Percentiles rank a stretch among this genome's conserved stretches.
Conservation (phyloP, 2,888 invertebrate genomes). For the Scaptomyza polygonia region DNA sequence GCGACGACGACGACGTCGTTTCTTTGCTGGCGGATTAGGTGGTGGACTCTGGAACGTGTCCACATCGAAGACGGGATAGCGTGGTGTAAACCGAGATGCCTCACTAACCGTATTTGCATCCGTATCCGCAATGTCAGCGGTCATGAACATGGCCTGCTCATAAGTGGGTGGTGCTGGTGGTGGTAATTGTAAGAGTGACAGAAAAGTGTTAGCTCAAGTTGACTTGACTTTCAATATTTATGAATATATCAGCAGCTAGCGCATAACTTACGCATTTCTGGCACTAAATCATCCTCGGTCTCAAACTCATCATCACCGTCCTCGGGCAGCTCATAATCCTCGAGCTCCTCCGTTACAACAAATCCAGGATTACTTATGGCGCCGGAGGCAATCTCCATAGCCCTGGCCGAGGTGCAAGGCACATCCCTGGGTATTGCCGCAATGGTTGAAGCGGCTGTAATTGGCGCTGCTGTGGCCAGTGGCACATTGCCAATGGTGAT, state of each 20-base stretch:
- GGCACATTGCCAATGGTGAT: slow-evolving; percentile 84
- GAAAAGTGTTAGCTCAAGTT: not conserved
- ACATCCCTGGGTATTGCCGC: slow-evolving; percentile 56
- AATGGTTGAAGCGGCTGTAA: slow-evolving; percentile 8
- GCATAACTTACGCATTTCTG: slow-evolving; percentile 64
- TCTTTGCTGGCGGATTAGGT: slow-evolving; percentile 75
- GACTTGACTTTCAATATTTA: too few relatives aligned
- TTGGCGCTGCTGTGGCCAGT: slow-evolving; percentile 51
- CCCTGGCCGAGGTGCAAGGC: slow-evolving; percentile 78
- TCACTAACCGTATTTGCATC: slow-evolving; percentile 78
- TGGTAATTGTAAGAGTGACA: slow-evolving; percentile 8
- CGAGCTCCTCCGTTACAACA: slow-evolving; percentile 56
- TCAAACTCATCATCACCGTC: slow-evolving; percentile 68
- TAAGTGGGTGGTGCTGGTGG: slow-evolving; percentile 84
- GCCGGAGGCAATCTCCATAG: slow-evolving; percentile 53
- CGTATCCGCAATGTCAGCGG: slow-evolving; percentile 79
- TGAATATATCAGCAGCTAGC: not conserved
- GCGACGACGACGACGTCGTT: slow-evolving; percentile 60
- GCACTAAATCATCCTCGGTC: slow-evolving; percentile 49
- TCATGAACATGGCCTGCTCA: slow-evolving; percentile 83
- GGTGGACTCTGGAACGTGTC: slow-evolving; percentile 73
- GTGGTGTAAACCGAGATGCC: slow-evolving; percentile 78
- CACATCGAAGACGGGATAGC: slow-evolving; percentile 83
- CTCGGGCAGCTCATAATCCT: slow-evolving; percentile 64
- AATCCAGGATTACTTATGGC: slow-evolving; percentile 43